Evolutionary conservation across 1,140 invertebrate genomes (phyloP), one percentile per base, ranked within the genome.

Genomic region (Zaprionus camerounensis): DNA sequence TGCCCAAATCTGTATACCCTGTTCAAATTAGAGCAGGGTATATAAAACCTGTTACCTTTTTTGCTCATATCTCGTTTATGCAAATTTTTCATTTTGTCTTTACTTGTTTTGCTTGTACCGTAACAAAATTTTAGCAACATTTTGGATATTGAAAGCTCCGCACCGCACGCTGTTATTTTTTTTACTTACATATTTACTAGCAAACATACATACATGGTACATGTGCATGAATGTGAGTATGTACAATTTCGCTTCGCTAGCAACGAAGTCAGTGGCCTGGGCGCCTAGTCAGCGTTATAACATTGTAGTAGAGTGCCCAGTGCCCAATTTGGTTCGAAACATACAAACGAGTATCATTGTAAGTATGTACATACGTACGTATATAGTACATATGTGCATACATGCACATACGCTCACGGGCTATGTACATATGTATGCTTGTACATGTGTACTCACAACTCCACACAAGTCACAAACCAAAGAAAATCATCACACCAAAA

Each of bases 401-500:
- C 17, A 67, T 59, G 22, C 20, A 62, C 24, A 31, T 12, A 58
- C 28, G 44, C n/a, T 31, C 15, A n/a, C 38, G 15, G 5, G 0
- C 2, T 15, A 68, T 56, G 46, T 24, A 41, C 36, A 36, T 26
- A 11, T 11, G 12, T 55, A 12, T 55, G 13, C 34, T 41, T 20
- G 5, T 56, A 24, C 38, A 22, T 36, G n/a, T 34, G 22, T 24
- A 58, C 34, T 46, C 63, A 63, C 61, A 72, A 13, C 46, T 51
- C 63, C 75, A 77, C 71, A 77, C 46, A 77, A 77, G 75, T 77
- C 64, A 67, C 71, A 68, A 66, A 63, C 67, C 70, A 72, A 77
- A 77, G 75, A 63, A 72, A 73, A 72, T 72, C 57, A 76, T 72
- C 70, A 76, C 72, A 70, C 70, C 70, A 73, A 63, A 76, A 76